Evolutionary conservation across 2,888 invertebrate species (phyloP).

Genomic region (Aphrophora alni): DNA sequence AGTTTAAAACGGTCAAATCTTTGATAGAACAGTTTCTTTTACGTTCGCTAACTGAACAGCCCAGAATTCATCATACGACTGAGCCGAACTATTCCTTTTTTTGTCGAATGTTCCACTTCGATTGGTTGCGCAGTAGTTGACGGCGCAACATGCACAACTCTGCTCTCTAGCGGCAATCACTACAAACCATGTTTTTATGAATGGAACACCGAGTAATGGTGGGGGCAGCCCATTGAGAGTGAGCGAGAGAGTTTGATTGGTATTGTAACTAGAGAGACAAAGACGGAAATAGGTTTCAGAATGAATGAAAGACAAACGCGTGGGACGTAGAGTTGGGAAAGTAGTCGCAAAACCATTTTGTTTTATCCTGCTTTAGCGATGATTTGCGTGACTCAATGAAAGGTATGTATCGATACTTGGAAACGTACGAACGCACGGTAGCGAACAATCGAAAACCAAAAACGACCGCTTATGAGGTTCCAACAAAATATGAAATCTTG

Average conservation of each 20-base stretch:
- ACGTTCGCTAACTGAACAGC: not conserved
- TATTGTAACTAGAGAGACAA: constrained; percentile 20
- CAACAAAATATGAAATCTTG: too few species aligned
- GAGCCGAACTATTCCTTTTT: not conserved
- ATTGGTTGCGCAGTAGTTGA: constrained; percentile 22
- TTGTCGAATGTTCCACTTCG: constrained; percentile 2
- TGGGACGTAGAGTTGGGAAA: not conserved
- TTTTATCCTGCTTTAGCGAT: not conserved
- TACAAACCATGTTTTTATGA: constrained; percentile 38
- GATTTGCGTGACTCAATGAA: not conserved
- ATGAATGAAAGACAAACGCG: constrained; percentile 30
- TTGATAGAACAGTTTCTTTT: too few species aligned
- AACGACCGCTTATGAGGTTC: too few species aligned
- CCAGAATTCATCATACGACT: not conserved
- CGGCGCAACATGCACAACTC: constrained; percentile 22
- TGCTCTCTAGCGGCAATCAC: constrained; percentile 31
- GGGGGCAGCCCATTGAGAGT: constrained; percentile 34
- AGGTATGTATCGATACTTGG: too few species aligned
- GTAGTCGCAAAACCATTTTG: not conserved
- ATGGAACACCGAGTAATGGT: constrained; percentile 27
- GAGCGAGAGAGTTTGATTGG: constrained; percentile 37
- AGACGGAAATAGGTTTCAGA: constrained; percentile 21
- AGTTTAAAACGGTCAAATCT: too few species aligned
- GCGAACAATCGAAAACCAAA: too few species aligned
- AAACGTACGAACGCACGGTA: too few species aligned